Percentiles rank a stretch among this genome's conserved stretches.
Conservation (phyloP, 64 coral and sea anemone species). For the Orbicella faveolata region DNA sequence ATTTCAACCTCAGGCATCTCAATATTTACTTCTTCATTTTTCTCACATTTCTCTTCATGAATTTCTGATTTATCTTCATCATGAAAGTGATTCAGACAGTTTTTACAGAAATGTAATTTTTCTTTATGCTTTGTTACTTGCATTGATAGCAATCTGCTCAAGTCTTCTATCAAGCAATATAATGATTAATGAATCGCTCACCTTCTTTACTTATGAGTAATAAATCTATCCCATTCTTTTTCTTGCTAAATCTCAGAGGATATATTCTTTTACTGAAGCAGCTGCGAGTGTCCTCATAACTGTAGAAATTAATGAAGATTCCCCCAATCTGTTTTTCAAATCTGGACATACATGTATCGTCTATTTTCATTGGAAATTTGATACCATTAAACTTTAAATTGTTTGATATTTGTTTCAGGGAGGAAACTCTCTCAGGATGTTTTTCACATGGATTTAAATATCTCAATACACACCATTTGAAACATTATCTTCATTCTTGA, state of each 20-base stretch:
- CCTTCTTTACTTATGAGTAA: background rate
- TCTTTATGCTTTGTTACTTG: background rate
- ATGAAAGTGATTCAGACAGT: constrained; percentile 33
- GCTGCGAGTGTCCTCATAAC: no score
- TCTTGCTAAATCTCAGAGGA: background rate
- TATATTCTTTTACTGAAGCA: background rate
- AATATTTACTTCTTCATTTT: constrained; percentile 24
- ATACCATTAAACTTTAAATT: constrained; percentile 11
- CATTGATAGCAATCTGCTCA: background rate
- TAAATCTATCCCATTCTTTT: background rate
- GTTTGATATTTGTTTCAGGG: constrained; percentile 1
- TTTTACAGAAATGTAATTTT: background rate
- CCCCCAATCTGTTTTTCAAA: background rate
- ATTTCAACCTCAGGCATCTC: background rate
- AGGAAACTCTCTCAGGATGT: background rate
- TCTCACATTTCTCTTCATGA: background rate
- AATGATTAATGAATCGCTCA: background rate
- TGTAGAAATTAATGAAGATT: background rate
- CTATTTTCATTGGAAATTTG: constrained; percentile 11
- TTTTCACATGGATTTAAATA: constrained; percentile 10
- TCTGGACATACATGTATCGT: background rate
- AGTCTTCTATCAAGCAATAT: constrained; percentile 24
- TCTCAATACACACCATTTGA: constrained; percentile 28
- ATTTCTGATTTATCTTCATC: background rate
- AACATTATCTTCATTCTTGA: constrained; percentile 45